Base-by-base conservation (phyloP, 1,140 invertebrate genomes). In the Yoshiicerus persimilis region DNA sequence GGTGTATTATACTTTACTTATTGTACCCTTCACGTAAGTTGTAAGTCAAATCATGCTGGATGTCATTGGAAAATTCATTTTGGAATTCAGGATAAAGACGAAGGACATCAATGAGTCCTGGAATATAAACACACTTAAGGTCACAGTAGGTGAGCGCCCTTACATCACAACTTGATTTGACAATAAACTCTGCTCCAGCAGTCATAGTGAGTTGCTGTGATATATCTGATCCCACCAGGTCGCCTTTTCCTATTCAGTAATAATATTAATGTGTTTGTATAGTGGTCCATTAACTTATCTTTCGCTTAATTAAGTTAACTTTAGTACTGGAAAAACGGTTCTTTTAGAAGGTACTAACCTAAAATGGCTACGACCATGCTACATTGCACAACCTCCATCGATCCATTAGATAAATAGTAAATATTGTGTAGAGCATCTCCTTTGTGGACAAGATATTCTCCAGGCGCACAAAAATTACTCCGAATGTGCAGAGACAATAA, bases 341-440 rank as follows among this genome's bases (percentile, higher is more conserved):
- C n/a, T 84, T 23, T 80, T 86, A 70, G 8, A 77, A 38, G 32
- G 87, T 41, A 91, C 93, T 94, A 94, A 99, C 98, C 98, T 91
- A 99, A 94, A 92, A 99, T 99, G 75, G 98, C 98, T 25, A 99
- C 98, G 77, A 99, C 98, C 96, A 99, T 98, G 88, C 96, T 96
- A 92, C 99, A 97, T 92, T 99, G 98, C 88, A 99, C 96, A 47
- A 99, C 98, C 93, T 99, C 98, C 96, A 99, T 99, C 6, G 98
- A 99, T 5, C 98, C 99, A 91, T 98, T 98, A 92, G 97, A 98
- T 41, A 99, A 95, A 92, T 98, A 98, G 93, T 99, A 99, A 90
- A 99, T 96, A 90, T 98, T 98, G 62, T 97, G 96, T 0, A 99
- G 94, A 1, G 98, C 98, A 92, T 99, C 99, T 27, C 98, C 98